Evolutionary conservation across 2,113 vertebrate genomes (phyloP).

Genomic region (Gymnocephalus cernua): DNA sequence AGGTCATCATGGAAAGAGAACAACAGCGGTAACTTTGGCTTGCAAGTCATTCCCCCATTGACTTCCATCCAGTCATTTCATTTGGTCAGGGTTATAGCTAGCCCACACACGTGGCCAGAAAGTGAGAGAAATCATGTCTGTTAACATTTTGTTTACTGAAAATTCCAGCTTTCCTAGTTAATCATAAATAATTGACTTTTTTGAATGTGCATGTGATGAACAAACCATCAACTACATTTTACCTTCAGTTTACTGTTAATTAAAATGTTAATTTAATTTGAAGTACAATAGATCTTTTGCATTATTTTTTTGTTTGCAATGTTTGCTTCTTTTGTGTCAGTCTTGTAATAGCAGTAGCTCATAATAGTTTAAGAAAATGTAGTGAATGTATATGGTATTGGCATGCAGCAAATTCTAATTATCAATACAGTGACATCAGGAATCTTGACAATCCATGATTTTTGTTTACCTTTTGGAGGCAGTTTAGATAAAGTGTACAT

Average conservation of each 20-base stretch:
- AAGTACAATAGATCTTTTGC: slow-evolving; percentile 8
- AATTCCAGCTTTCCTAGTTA: slow-evolving; percentile 73
- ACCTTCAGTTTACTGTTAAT: slow-evolving; percentile 14
- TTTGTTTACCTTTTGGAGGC: neutral
- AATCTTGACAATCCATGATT: slow-evolving; percentile 5
- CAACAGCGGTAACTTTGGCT: slow-evolving; percentile 89
- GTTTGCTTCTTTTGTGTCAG: slow-evolving; percentile 19
- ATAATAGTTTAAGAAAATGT: neutral
- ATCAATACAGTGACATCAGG: neutral
- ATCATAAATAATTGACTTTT: slow-evolving; percentile 32
- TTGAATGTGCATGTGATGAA: slow-evolving; percentile 66
- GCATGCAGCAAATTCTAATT: slow-evolving; percentile 3
- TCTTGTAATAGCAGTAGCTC: slow-evolving; percentile 6
- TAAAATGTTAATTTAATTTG: neutral
- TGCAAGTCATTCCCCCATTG: slow-evolving; percentile 86
- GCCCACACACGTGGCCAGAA: slow-evolving; percentile 59
- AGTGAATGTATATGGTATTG: neutral
- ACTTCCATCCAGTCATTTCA: slow-evolving; percentile 83
- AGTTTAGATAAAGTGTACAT: slow-evolving; percentile 9
- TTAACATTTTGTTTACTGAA: slow-evolving; percentile 32
- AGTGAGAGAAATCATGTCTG: slow-evolving; percentile 45
- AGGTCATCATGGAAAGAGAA: slow-evolving; percentile 88
- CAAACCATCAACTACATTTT: slow-evolving; percentile 66
- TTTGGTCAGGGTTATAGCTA: slow-evolving; percentile 77
- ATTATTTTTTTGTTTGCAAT: slow-evolving; percentile 21